Conservation (phyloP, 2,888 invertebrate species). For the Drosophila atroscutellata region DNA sequence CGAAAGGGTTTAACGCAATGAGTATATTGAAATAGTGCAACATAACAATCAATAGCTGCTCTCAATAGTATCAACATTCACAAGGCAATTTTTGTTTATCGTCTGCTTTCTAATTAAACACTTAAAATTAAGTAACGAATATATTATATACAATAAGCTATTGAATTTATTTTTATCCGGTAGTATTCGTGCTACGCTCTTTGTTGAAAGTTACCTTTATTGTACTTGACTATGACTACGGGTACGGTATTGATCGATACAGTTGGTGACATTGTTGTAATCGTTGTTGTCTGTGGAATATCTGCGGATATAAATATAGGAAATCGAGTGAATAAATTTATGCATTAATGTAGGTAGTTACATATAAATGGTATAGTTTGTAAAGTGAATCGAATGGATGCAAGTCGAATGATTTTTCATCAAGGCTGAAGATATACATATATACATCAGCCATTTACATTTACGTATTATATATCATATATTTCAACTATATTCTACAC, state of each 20-base stretch:
- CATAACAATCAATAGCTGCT: not conserved
- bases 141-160: no score
- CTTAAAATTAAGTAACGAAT: not conserved
- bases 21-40: not conserved
- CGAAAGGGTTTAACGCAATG: not conserved
- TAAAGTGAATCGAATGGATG: not conserved
- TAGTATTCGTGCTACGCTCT: not conserved
- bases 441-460: not conserved
- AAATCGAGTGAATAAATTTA: not conserved
- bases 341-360: not conserved
- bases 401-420: not conserved
- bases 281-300: constrained; percentile 84
- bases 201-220: constrained; percentile 80
- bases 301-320: constrained; percentile 62
- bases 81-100: no score
- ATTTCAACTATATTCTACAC: not conserved
- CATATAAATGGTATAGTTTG: not conserved
- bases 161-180: not conserved
- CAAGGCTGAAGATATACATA: not conserved
- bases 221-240: constrained; percentile 81
- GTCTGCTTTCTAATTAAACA: not conserved
- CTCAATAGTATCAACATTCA: not conserved
- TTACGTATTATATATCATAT: not conserved
- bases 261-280: constrained; percentile 84
- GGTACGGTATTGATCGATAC: constrained; percentile 83